phyloP scores from a whole-genome alignment of 1,140 invertebrate genomes.

The Periplaneta americana region DNA sequence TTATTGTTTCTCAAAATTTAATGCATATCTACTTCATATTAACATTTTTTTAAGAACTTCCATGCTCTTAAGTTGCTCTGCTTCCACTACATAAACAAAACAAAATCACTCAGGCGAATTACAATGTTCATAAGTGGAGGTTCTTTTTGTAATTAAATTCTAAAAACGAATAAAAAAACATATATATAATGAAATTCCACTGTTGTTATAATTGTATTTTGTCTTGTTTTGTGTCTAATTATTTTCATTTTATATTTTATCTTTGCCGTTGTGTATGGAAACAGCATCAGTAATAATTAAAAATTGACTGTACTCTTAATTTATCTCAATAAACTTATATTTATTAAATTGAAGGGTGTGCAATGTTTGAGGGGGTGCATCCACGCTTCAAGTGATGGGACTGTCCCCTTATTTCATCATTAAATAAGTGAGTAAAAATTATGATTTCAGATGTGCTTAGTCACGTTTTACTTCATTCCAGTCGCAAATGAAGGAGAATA shows the following conservation, averaged over 20 bases:
- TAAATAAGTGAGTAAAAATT: neutral
- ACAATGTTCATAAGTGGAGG: neutral
- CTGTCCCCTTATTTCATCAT: neutral
- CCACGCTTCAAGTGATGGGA: neutral
- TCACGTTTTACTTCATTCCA: neutral
- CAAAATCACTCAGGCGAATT: neutral
- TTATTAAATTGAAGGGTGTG: neutral
- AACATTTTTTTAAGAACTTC: neutral
- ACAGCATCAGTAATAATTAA: neutral
- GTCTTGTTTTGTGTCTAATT: neutral
- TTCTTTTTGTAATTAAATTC: neutral
- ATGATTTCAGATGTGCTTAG: neutral
- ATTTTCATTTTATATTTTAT: neutral
- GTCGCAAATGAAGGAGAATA: neutral
- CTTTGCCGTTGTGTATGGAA: neutral
- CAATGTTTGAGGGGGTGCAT: no score
- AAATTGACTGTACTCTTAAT: neutral
- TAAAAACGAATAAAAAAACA: neutral
- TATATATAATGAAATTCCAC: neutral
- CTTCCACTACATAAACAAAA: neutral
- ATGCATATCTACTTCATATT: no score
- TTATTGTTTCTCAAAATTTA: no score
- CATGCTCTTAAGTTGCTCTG: neutral
- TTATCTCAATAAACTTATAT: neutral
- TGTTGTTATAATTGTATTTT: neutral